These are phyloP conservation scores for Formica selysi DNA, from an alignment of 1,140 invertebrate species.

Conservation along the genomic window DNA sequence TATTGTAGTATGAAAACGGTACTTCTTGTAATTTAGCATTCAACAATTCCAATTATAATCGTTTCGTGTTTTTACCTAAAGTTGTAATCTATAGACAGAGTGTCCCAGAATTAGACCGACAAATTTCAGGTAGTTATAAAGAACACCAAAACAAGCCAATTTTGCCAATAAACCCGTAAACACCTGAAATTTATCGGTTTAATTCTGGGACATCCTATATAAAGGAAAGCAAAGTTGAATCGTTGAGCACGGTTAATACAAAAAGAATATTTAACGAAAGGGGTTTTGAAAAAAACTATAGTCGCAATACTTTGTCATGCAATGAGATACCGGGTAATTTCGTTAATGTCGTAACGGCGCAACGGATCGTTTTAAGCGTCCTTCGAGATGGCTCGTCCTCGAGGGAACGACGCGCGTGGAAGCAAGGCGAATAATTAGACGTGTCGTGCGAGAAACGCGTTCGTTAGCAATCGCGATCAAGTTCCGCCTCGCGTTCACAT, in stretches of 20 bases:
- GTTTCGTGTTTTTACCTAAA: not conserved
- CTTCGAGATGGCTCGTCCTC: constrained; percentile 45
- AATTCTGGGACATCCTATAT: too few species aligned
- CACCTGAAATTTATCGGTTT: too few species aligned
- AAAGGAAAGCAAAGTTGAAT: not conserved
- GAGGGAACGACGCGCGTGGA: constrained; percentile 23
- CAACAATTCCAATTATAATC: not conserved
- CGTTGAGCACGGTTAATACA: not conserved
- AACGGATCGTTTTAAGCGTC: constrained; percentile 39
- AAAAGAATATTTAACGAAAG: not conserved
- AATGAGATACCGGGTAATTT: constrained; percentile 35
- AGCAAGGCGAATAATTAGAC: constrained; percentile 49
- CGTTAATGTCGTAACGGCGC: constrained; percentile 15
- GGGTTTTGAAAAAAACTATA: not conserved
- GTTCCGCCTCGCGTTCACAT: not conserved
- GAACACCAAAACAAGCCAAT: too few species aligned
- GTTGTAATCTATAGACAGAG: not conserved
- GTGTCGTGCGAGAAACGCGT: constrained; percentile 51
- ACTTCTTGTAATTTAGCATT: not conserved
- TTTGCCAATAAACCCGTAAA: too few species aligned
- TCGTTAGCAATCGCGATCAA: constrained; percentile 37
- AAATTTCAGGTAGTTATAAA: too few species aligned
- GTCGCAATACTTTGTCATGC: not conserved
- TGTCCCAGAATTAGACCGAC: too few species aligned
- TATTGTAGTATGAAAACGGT: not conserved